Evolutionary conservation across 2,113 vertebrate species (phyloP).

Genomic region (Benthochromis sp.): DNA sequence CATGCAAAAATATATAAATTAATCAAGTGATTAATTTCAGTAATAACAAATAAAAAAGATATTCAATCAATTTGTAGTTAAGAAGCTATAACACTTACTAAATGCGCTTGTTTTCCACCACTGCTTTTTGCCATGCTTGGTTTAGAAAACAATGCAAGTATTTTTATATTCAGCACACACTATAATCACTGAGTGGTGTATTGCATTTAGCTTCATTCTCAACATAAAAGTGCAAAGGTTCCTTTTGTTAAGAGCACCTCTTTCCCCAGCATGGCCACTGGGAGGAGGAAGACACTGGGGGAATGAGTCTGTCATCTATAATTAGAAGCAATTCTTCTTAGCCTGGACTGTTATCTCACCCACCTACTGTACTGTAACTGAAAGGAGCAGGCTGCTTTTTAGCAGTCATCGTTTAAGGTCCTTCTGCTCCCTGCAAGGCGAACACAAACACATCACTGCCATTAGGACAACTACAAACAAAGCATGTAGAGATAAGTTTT

Average conservation of each 20-base stretch:
- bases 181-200: background rate
- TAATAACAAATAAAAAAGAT: background rate
- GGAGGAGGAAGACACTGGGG: slow-evolving; percentile 31
- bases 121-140: background rate
- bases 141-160: background rate
- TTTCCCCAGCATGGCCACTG: slow-evolving; percentile 28
- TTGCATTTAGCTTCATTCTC: background rate
- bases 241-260: slow-evolving; percentile 4
- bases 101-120: background rate
- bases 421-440: background rate
- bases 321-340: slow-evolving; percentile 46
- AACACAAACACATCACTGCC: background rate
- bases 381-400: background rate
- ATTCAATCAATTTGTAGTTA: background rate
- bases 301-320: slow-evolving; percentile 41
- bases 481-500: background rate
- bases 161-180: background rate
- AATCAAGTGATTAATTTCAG: background rate
- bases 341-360: slow-evolving; percentile 16
- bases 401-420: background rate
- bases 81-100: background rate
- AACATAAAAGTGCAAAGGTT: slow-evolving; percentile 19
- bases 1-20: background rate
- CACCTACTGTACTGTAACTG: slow-evolving; percentile 4
- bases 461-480: background rate